Evolutionary conservation across 2,797 vertebrate genomes (phyloP), one percentile per base, ranked within the genome.

Genomic region (Sebastes minor): DNA sequence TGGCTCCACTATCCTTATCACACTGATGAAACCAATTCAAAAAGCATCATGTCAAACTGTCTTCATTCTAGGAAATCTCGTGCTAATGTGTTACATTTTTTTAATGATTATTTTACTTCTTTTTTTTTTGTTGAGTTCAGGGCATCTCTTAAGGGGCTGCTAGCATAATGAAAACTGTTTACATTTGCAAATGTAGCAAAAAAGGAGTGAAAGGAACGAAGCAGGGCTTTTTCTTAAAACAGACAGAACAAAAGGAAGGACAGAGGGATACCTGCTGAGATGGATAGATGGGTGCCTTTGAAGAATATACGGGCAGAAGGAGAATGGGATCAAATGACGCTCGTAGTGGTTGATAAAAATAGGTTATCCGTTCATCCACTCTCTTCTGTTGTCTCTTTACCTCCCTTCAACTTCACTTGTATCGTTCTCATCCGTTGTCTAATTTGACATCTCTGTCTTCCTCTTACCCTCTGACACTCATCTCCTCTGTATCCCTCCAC

Each of bases 171-270:
- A 76, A 86, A 81, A 78, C 74, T 87, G 90, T 94, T 94, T 91
- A 93, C 91, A 89, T 88, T 86, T 73, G 62, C 73, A 85, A 85
- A 88, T 92, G 92, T 93, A 92, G 92, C 89, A 89, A 88, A 84
- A 64, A 71, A 55, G 70, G 55, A 49, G 46, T 49, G 38, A 63
- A 80, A 78, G 71, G 55, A 87, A 76, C 62, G 32, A 88, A 70
- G 56, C 65, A 56, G 27, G 27, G 68, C 62, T 82, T 76, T 81
- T 81, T 53, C 68, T 63, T 63, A 49, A 68, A 61, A 68, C 57
- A 84, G 77, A 81, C 35, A 52, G 60, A 78, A 78, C 59, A 81
- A 76, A 75, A 59, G 64, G 78, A 72, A 64, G 55, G 71, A 67
- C 71, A 35, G 65, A 79, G 63, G 68, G 76, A 71, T 25, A 42